Base-by-base conservation (phyloP, 2,888 invertebrate species). In the Xestia c-nigrum region DNA sequence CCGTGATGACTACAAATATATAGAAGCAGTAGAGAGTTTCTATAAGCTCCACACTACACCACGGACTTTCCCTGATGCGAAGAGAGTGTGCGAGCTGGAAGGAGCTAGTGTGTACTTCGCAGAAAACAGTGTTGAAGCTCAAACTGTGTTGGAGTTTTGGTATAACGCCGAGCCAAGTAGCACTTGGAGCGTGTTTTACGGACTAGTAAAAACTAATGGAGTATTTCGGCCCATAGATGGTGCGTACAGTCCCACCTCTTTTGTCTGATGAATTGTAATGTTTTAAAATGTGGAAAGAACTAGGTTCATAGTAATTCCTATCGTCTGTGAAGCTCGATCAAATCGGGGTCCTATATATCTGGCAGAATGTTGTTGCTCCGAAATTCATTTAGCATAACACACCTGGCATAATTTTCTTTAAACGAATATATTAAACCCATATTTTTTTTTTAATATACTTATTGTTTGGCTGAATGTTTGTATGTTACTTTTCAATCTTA, bases 1-100 rank as follows among this genome's bases (percentile, higher is more conserved):
- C 78, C 92, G 94, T 5, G 92, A 90, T 63, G 95, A 95, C 84
- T 95, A 95, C 83, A 89, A 71, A n/a, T 95, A 90, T 77, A 70
- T 94, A 74, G 90, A 92, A 24, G 82, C 75, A 1, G 87, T 90
- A 10, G 71, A 90, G 7, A 91, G 91, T 77, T 95, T 95, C 75
- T 95, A 95, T 87, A 96, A 95, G 88, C 88, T 95, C 43, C 94
- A 95, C 72, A 93, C 93, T 0, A 64, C 92, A 21, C 89, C 87
- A 9, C 92, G 88, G 74, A 88, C 84, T 19, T 95, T 94, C 94
- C 66, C 84, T 14, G 91, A 93, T 3, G 94, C 94, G 0, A 93
- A 92, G 78, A 86, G 81, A 9, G 84, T 81, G 16, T 95, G 95
- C 74, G 89, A 87, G 0, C 50, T 87, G 46, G 95, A 95, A 86